phyloP scores from a whole-genome alignment of 2,797 vertebrate species.

The Danionella dracula region DNA sequence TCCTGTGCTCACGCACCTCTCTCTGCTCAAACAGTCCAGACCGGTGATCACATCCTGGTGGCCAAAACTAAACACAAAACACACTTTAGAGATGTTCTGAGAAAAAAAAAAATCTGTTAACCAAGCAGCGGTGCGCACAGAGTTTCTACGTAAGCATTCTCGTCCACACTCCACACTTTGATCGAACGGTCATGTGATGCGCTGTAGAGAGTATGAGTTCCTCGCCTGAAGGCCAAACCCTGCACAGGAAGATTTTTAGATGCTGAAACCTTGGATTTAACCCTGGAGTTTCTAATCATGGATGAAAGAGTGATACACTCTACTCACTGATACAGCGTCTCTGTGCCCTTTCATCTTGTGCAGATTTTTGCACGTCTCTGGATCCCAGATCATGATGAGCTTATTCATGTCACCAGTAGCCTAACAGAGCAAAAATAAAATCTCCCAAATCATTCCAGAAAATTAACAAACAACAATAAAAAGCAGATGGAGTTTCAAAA shows the following conservation, averaged over 20 bases:
- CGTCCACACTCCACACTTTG: constrained; percentile 94
- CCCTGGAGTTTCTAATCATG: not conserved
- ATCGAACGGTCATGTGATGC: constrained; percentile 88
- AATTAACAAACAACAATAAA: no score
- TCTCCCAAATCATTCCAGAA: no score
- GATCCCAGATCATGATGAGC: constrained; percentile 92
- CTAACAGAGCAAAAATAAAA: constrained; percentile 59
- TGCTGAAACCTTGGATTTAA: not conserved
- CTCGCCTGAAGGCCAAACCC: constrained; percentile 90
- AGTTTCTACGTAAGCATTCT: constrained; percentile 93
- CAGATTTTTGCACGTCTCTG: constrained; percentile 78
- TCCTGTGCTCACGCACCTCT: constrained; percentile 88
- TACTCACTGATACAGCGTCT: constrained; percentile 80
- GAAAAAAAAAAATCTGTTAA: not conserved
- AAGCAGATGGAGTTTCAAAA: no score
- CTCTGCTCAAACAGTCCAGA: constrained; percentile 86
- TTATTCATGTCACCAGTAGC: constrained; percentile 91
- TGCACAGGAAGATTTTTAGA: constrained; percentile 42
- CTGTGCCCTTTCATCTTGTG: constrained; percentile 89
- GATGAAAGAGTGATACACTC: not conserved
- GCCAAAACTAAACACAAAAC: constrained; percentile 73
- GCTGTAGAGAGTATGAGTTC: constrained; percentile 89
- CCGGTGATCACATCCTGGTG: constrained; percentile 90
- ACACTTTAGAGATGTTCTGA: not conserved
- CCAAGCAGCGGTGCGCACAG: constrained; percentile 72